Conservation (phyloP, 2,797 vertebrate genomes). For the Tiaroga cobitis region DNA sequence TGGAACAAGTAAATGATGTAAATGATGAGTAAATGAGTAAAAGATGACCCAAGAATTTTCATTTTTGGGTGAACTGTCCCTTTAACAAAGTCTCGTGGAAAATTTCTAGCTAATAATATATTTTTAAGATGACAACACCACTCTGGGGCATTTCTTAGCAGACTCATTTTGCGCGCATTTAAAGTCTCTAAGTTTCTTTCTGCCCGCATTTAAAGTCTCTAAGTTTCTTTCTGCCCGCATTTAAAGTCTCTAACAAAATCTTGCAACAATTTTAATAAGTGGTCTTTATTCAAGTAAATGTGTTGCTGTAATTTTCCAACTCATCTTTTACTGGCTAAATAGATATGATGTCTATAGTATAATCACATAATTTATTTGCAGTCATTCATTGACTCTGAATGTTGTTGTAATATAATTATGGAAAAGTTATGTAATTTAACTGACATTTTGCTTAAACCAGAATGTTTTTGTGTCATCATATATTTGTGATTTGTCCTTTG, state of each 20-base stretch:
- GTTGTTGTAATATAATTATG: background rate
- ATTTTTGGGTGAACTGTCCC: background rate
- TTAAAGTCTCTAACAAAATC: slow-evolving; percentile 38
- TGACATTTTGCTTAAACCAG: background rate
- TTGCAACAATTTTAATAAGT: slow-evolving; percentile 4
- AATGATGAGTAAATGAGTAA: background rate
- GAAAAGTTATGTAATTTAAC: background rate
- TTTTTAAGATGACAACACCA: slow-evolving; percentile 39
- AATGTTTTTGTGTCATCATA: background rate
- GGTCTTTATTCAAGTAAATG: slow-evolving; percentile 13
- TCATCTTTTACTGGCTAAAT: background rate
- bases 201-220: slow-evolving; percentile 24
- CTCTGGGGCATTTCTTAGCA: slow-evolving; percentile 32
- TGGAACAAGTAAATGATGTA: no score
- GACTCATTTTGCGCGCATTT: background rate
- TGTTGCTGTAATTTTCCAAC: background rate
- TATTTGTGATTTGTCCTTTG: background rate
- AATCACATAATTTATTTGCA: background rate
- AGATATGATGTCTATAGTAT: background rate
- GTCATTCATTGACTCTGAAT: background rate
- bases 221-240: no score
- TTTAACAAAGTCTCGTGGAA: slow-evolving; percentile 38
- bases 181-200: slow-evolving; percentile 32
- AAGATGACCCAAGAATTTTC: background rate
- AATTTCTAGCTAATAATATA: slow-evolving; percentile 47